A percentile compares a stretch with the other conserved stretches of the same genome.
These are phyloP conservation scores for Halictus ligatus DNA, from an alignment of 2,888 invertebrate genomes.

Conservation along the genomic window DNA sequence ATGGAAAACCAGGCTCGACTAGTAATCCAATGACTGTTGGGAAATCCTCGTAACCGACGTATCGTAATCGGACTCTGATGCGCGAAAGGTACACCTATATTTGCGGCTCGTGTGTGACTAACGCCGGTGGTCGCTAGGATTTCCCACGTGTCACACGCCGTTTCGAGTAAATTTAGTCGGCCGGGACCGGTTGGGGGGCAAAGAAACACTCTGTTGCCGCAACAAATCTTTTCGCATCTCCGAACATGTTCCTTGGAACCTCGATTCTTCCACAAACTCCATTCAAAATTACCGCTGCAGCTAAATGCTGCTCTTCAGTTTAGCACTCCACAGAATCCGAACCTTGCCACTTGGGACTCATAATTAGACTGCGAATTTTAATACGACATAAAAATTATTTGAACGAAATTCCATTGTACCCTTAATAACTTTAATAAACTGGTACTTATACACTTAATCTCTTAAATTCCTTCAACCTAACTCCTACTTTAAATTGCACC, in stretches of 20 bases:
- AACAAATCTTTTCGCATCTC: constrained; percentile 11
- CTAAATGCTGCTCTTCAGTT: neutral
- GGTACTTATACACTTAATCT: too few relatives aligned
- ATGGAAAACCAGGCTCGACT: constrained; percentile 30
- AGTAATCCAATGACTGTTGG: constrained; percentile 63
- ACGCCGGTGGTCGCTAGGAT: constrained; percentile 50
- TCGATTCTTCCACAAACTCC: neutral
- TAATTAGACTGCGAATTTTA: too few relatives aligned
- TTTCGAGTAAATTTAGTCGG: constrained; percentile 56
- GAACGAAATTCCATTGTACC: too few relatives aligned
- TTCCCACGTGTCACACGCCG: constrained; percentile 60
- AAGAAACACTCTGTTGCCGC: neutral
- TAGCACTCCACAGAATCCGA: too few relatives aligned
- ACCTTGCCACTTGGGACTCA: too few relatives aligned
- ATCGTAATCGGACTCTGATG: constrained; percentile 66
- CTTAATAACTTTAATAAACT: too few relatives aligned
- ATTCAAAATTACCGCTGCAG: neutral
- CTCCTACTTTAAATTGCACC: too few relatives aligned
- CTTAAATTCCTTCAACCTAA: too few relatives aligned
- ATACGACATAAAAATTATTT: too few relatives aligned
- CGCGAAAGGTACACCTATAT: constrained; percentile 61
- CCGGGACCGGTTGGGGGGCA: constrained; percentile 10
- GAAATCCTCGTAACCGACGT: constrained; percentile 59
- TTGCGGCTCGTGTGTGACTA: constrained; percentile 56
- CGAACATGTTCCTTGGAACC: neutral